Percentiles rank a stretch among this genome's conserved stretches.
Evolutionary conservation across 2,888 invertebrate species (phyloP).

Genomic region (Ptychoptera contaminata): DNA sequence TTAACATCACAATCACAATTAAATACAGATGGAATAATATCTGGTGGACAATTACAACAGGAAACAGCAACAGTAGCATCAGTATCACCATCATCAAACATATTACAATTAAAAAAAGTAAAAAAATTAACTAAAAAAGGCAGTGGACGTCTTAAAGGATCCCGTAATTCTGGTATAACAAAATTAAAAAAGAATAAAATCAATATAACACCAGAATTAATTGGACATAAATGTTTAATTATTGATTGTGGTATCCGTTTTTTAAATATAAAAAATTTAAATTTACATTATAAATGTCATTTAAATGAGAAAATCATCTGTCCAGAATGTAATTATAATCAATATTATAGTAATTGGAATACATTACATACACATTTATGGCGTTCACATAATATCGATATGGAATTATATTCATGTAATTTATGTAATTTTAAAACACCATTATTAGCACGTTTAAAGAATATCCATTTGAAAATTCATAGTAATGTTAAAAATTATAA

Average conservation of each 20-base stretch:
- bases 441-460: slow-evolving; percentile 50
- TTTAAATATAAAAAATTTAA: slow-evolving; percentile 20
- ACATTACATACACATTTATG: slow-evolving; percentile 64
- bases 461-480: slow-evolving; percentile 62
- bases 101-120: neutral
- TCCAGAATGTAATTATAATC: slow-evolving; percentile 43
- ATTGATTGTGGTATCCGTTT: slow-evolving; percentile 26
- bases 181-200: slow-evolving; percentile 14
- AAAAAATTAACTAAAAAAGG: slow-evolving; percentile 7
- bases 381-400: slow-evolving; percentile 58
- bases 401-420: slow-evolving; percentile 64
- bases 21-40: too few relatives aligned
- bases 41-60: too few relatives aligned
- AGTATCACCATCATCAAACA: too few relatives aligned
- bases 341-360: slow-evolving; percentile 40
- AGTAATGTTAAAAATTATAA: slow-evolving; percentile 41
- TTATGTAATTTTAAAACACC: slow-evolving; percentile 58
- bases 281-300: slow-evolving; percentile 26
- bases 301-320: slow-evolving; percentile 33
- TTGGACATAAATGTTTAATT: slow-evolving; percentile 19
- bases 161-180: slow-evolving; percentile 21
- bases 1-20: slow-evolving; percentile 4
- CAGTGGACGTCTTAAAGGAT: slow-evolving; percentile 26
- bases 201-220: slow-evolving; percentile 10
- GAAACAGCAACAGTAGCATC: too few relatives aligned